A percentile compares a stretch with the other conserved stretches of the same genome.
phyloP scores from a whole-genome alignment of 2,797 vertebrate genomes.

The Mustela erminea region DNA sequence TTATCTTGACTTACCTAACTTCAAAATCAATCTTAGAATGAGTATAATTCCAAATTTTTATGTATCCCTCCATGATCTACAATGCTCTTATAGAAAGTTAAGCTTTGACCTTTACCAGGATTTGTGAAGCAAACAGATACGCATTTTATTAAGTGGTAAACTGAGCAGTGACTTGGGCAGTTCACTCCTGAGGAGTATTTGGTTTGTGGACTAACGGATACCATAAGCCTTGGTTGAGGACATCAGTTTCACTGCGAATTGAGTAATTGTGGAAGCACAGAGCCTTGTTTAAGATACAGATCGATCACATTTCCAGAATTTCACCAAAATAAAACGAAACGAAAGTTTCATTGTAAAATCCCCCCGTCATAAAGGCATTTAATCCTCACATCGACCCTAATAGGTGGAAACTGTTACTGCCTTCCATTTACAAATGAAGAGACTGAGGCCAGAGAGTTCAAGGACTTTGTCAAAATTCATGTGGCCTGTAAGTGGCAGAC shows the following conservation, averaged over 20 bases:
- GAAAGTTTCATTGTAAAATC: neutral
- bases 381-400: neutral
- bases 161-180: fast-evolving
- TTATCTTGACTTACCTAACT: neutral
- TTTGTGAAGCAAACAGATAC: neutral
- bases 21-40: neutral
- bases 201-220: neutral
- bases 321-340: conserved; percentile 21
- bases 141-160: neutral
- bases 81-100: neutral
- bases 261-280: conserved; percentile 37
- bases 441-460: neutral
- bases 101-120: neutral
- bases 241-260: neutral
- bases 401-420: neutral
- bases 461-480: neutral
- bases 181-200: neutral
- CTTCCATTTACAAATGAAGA: neutral
- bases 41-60: neutral
- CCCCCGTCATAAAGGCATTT: neutral
- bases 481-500: neutral
- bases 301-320: conserved; percentile 7
- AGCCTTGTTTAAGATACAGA: neutral
- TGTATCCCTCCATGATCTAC: neutral
- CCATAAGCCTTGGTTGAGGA: neutral